A percentile compares a stretch with the other conserved stretches of the same genome.
Evolutionary conservation across 2,888 invertebrate genomes (phyloP).

Genomic region (Petrophora chlorosata): DNA sequence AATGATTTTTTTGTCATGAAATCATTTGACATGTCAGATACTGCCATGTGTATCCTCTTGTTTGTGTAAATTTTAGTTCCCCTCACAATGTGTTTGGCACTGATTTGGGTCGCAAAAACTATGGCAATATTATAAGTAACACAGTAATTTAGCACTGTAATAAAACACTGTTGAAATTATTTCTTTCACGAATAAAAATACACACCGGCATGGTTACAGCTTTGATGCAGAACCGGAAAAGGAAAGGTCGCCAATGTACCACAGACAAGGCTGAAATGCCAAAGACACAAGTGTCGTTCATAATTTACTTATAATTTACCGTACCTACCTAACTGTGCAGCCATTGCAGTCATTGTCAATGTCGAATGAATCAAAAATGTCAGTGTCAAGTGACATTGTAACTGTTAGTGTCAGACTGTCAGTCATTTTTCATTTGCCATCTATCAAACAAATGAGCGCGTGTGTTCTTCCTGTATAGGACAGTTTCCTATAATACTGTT

Average conservation of each 20-base stretch:
- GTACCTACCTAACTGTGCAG: no score
- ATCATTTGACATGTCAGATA: constrained; percentile 66
- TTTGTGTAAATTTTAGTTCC: constrained; percentile 43
- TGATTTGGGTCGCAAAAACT: constrained; percentile 35
- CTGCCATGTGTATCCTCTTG: constrained; percentile 79
- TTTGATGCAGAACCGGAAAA: constrained; percentile 84
- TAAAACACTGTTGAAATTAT: constrained; percentile 50
- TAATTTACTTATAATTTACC: no score
- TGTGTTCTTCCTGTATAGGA: no score
- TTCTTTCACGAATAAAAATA: constrained; percentile 66
- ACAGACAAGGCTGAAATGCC: constrained; percentile 53
- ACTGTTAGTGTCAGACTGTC: no score
- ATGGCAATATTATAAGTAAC: constrained; percentile 40
- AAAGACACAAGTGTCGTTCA: constrained; percentile 35
- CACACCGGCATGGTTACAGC: constrained; percentile 85
- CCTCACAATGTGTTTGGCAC: constrained; percentile 22
- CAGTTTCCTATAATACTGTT: no score
- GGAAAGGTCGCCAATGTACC: constrained; percentile 67
- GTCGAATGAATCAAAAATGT: no score
- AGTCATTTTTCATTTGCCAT: no score
- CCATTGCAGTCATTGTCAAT: no score
- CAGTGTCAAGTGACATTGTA: no score
- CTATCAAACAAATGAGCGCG: no score
- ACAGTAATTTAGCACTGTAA: constrained; percentile 48
- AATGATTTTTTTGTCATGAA: constrained; percentile 38